Evolutionary conservation across 2,113 vertebrate species (phyloP).

Genomic region (Dasyornis broadbenti): DNA sequence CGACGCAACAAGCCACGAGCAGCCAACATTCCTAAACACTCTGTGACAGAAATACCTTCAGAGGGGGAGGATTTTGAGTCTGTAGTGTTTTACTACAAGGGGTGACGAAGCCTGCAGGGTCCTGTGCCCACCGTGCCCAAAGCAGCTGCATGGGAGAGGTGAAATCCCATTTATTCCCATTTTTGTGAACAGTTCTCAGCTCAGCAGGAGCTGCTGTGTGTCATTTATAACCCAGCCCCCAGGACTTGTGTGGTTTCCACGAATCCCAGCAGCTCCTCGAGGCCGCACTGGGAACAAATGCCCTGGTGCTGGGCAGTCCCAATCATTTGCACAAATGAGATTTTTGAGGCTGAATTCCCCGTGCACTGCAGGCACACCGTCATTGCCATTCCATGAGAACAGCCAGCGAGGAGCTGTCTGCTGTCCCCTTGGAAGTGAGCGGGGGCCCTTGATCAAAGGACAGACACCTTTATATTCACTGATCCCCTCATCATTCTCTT

Average conservation of each 20-base stretch:
- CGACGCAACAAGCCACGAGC: neutral
- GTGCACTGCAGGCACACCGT: neutral
- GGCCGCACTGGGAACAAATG: accelerated
- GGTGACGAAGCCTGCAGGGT: neutral
- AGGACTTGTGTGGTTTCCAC: neutral
- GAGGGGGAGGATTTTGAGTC: neutral
- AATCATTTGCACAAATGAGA: neutral
- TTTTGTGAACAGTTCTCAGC: neutral
- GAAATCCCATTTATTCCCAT: neutral
- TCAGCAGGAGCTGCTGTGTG: neutral
- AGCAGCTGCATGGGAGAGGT: neutral
- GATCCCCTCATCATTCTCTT: neutral
- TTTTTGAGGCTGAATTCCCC: neutral
- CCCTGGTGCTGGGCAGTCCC: neutral
- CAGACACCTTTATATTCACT: neutral
- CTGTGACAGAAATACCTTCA: neutral
- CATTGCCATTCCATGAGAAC: neutral
- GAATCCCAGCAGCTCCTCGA: neutral
- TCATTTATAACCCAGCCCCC: neutral
- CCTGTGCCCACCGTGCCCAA: neutral
- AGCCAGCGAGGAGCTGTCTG: neutral
- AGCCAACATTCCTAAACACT: neutral
- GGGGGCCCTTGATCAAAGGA: constrained; percentile 38
- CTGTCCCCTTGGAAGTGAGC: neutral
- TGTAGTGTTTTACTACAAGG: neutral